phyloP scores from a whole-genome alignment of 2,888 invertebrate species.

The Erpobdella octoculata region DNA sequence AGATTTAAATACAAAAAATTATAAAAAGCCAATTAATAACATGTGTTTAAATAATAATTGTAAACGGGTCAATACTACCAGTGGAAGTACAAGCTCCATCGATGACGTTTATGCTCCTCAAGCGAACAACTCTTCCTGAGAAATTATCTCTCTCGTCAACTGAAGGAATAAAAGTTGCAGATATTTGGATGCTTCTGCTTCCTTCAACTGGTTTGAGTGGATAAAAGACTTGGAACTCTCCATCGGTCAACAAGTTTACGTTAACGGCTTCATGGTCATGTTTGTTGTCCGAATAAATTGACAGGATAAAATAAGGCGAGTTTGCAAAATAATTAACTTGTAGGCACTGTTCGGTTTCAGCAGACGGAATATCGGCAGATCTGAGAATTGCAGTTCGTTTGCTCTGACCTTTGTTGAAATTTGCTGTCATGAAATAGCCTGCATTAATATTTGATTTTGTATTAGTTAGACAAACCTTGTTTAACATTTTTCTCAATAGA shows the following conservation, averaged over 20 bases:
- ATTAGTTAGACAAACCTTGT: no score
- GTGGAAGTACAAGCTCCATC: neutral
- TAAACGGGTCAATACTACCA: no score
- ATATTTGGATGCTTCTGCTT: slow-evolving; percentile 1
- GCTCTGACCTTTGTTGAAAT: neutral
- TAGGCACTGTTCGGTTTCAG: slow-evolving; percentile 1
- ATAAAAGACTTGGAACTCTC: slow-evolving; percentile 6
- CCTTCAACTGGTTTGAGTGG: neutral
- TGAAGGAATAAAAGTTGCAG: neutral
- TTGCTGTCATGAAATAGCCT: slow-evolving; percentile 21
- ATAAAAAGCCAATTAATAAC: neutral
- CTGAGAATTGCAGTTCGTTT: neutral
- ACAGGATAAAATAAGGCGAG: neutral
- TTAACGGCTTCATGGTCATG: neutral
- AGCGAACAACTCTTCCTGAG: neutral
- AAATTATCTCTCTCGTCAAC: neutral
- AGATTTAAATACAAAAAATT: neutral
- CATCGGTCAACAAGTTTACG: neutral
- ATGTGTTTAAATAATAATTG: no score
- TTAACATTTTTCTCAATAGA: no score
- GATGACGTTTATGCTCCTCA: neutral
- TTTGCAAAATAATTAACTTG: slow-evolving; percentile 19
- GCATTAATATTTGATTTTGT: no score
- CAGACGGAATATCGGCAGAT: slow-evolving; percentile 6
- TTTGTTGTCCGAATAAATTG: neutral